Evolutionary conservation across 2,888 invertebrate genomes (phyloP).

Genomic region (Sinhomidia bicolor): DNA sequence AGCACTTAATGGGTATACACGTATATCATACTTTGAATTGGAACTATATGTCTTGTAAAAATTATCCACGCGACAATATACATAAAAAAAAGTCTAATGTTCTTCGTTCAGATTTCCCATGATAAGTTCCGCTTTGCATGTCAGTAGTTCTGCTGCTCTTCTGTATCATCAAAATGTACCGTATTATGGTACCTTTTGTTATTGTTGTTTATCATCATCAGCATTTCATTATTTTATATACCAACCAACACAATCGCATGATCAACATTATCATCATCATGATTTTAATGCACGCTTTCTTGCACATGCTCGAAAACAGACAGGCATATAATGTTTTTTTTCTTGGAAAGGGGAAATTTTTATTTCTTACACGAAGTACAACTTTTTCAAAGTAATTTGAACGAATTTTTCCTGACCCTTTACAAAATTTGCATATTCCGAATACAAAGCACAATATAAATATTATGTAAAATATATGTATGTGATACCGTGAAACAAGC

Average conservation of each 20-base stretch:
- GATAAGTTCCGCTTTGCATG: constrained; percentile 69
- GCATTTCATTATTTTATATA: too few species aligned
- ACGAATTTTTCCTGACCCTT: not conserved
- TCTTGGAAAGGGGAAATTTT: constrained; percentile 63
- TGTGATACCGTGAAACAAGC: not conserved
- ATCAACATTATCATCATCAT: constrained; percentile 54
- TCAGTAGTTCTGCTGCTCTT: constrained; percentile 40
- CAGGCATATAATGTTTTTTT: constrained; percentile 34
- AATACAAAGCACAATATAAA: not conserved
- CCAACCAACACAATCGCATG: constrained; percentile 35
- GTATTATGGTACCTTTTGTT: constrained; percentile 42
- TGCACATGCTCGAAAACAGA: constrained; percentile 42
- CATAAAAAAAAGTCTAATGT: not conserved
- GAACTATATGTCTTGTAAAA: not conserved
- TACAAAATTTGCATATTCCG: not conserved
- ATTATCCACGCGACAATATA: constrained; percentile 59
- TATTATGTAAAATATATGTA: too few species aligned
- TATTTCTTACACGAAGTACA: not conserved
- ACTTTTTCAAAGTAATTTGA: not conserved
- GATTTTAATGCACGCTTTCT: constrained; percentile 64
- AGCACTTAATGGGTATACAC: not conserved
- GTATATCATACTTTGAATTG: constrained; percentile 52
- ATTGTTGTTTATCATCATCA: not conserved
- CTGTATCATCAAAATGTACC: constrained; percentile 57
- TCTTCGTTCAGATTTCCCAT: constrained; percentile 65